Evolutionary conservation across 2,888 invertebrate species (phyloP).

Genomic region (Cistogaster globosa): DNA sequence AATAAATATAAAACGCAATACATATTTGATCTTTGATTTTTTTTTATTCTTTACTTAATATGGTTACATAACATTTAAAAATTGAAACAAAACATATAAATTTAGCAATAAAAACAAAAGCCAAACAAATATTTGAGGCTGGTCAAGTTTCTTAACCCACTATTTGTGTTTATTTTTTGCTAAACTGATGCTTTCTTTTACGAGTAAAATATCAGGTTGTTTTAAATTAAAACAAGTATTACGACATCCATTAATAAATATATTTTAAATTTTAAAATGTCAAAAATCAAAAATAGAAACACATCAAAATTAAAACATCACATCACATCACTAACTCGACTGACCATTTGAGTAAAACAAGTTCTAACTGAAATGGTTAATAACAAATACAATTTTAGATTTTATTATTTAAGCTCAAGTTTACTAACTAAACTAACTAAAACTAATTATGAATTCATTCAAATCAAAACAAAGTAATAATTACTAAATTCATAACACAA

Average conservation of each 20-base stretch:
- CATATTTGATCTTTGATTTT: not conserved
- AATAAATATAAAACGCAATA: not conserved
- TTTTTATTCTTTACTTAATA: too few relatives aligned
- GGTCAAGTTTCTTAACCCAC: conserved; percentile 50
- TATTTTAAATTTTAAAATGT: conserved; percentile 34
- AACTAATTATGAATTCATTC: conserved; percentile 21
- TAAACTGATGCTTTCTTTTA: not conserved
- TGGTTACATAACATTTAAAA: not conserved
- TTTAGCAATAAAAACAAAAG: not conserved
- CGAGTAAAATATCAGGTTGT: conserved; percentile 21
- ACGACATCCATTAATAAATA: not conserved
- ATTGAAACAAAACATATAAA: not conserved
- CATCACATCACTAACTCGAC: conserved; percentile 4
- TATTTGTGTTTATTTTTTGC: not conserved
- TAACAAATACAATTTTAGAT: conserved; percentile 17
- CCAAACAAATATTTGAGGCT: conserved; percentile 36
- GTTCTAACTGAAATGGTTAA: conserved; percentile 37
- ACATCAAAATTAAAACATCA: conserved; percentile 14
- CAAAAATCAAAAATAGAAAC: conserved; percentile 23
- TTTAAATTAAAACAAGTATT: conserved; percentile 16
- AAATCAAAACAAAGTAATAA: conserved; percentile 35
- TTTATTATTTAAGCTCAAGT: conserved; percentile 31
- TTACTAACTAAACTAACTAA: too few relatives aligned
- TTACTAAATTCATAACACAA: conserved; percentile 23
- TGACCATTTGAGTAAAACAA: conserved; percentile 51